A percentile compares a stretch with the other conserved stretches of the same genome.
phyloP scores from a whole-genome alignment of 2,797 vertebrate genomes.

The Acipenser transmontanus region DNA sequence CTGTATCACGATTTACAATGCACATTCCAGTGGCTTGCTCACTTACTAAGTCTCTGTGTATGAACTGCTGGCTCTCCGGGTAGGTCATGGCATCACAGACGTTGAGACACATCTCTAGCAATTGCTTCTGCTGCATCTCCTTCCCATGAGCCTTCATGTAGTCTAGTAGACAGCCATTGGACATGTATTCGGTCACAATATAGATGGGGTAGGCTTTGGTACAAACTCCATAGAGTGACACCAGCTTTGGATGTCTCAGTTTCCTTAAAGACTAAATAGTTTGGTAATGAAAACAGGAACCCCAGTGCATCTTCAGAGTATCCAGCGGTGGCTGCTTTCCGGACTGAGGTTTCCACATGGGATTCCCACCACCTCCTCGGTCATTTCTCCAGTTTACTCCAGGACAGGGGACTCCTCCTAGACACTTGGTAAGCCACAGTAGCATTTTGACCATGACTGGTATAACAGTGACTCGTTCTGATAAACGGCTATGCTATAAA shows the following conservation, averaged over 20 bases:
- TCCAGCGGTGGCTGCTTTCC: too few relatives aligned
- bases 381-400: too few relatives aligned
- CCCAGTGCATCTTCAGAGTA: too few relatives aligned
- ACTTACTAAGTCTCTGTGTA: conserved; percentile 57
- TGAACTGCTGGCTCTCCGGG: conserved; percentile 53
- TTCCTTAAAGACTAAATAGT: conserved; percentile 41
- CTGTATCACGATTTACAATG: too few relatives aligned
- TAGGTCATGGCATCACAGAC: conserved; percentile 54
- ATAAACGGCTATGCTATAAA: too few relatives aligned
- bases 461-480: too few relatives aligned
- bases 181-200: conserved; percentile 55
- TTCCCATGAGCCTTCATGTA: conserved; percentile 48
- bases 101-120: conserved; percentile 46
- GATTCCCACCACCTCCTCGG: too few relatives aligned
- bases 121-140: conserved; percentile 36
- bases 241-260: conserved; percentile 54
- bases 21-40: not conserved
- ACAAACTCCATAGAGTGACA: conserved; percentile 53
- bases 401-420: too few relatives aligned
- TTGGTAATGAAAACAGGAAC: too few relatives aligned
- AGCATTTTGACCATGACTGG: too few relatives aligned
- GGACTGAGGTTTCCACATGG: too few relatives aligned
- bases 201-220: conserved; percentile 51
- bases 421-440: too few relatives aligned
- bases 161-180: conserved; percentile 51